Evolutionary conservation across 2,797 vertebrate genomes (phyloP), one percentile per base, ranked within the genome.

Genomic region (Meriones psammophilus): DNA sequence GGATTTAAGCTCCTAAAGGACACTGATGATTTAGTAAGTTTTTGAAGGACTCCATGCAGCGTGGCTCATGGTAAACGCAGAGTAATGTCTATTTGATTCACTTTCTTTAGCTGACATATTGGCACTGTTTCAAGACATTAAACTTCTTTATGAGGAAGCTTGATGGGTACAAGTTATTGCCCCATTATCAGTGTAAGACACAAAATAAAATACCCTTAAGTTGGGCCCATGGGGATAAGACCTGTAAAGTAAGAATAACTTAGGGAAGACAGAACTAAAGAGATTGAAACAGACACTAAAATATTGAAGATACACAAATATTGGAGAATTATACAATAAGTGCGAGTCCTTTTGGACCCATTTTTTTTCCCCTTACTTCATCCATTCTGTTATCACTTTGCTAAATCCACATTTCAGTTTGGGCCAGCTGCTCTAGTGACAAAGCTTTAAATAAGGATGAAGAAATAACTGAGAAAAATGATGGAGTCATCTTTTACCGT

Each of bases 371-470:
- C 54, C 56, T 94, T 97, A 83, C 92, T 97, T 96, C 81, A 66
- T 94, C 85, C 83, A 62, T 97, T 92, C 74, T 97, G 92, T 13
- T 71, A 89, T 97, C 62, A 87, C 87, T 96, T 97, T 97, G 95
- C 95, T 98, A 98, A 98, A 98, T 98, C 96, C 97, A 96, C 95
- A 97, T n/a, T 97, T 97, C 94, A 79, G 92, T 96, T 96, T 94
- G 95, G 95, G 92, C 96, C 98, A 98, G 98, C 96, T 98, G 97
- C 97, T 98, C 84, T 83, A 92, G 96, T 91, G 97, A 97, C 96
- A 87, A 96, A 98, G 95, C 93, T 98, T 98, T 97, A 97, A 98
- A 98, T 97, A 98, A 98, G 92, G 97, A 96, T 73, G 89, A 42
- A 90, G 97, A 98, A 98, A 96, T 97, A 30, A 95, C 86, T 24